Evolutionary conservation across 2,797 vertebrate genomes (phyloP).

Genomic region (Delichon dasypus): DNA sequence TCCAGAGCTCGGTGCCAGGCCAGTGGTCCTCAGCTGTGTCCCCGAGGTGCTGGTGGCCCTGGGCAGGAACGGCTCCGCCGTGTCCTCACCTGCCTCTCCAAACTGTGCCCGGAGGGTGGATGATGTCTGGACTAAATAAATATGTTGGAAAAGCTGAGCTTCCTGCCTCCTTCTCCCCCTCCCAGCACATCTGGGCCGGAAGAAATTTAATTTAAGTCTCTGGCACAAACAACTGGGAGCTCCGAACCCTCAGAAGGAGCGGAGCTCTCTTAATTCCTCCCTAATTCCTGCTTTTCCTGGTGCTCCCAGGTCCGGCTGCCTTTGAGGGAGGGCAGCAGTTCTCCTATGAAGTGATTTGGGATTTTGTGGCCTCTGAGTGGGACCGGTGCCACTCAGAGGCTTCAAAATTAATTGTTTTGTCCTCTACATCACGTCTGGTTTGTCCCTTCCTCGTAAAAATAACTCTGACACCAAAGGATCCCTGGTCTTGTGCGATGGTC

Average conservation of each 20-base stretch:
- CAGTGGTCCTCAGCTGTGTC: fast-evolving
- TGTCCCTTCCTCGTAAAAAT: not conserved
- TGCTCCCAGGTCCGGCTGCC: not conserved
- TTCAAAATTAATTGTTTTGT: not conserved
- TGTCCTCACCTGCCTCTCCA: conserved; percentile 10
- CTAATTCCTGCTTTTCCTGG: not conserved
- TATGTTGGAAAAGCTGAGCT: not conserved
- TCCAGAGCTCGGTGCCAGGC: not conserved
- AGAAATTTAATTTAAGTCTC: conserved; percentile 36
- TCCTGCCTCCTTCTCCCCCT: conserved; percentile 26
- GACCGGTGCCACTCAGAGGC: not conserved
- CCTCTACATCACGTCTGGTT: not conserved
- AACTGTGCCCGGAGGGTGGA: not conserved
- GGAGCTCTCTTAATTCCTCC: not conserved
- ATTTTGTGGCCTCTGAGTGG: not conserved
- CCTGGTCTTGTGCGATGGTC: not conserved
- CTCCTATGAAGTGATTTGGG: fast-evolving
- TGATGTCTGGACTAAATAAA: conserved; percentile 18
- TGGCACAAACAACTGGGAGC: not conserved
- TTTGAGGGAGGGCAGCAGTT: not conserved
- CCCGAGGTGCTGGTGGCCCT: not conserved
- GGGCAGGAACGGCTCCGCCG: not conserved
- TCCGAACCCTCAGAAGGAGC: not conserved
- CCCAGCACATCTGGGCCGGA: conserved; percentile 35
- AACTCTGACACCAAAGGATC: not conserved